These are phyloP conservation scores for Ahaetulla prasina DNA, from an alignment of 2,113 vertebrate species.

Conservation along the genomic window DNA sequence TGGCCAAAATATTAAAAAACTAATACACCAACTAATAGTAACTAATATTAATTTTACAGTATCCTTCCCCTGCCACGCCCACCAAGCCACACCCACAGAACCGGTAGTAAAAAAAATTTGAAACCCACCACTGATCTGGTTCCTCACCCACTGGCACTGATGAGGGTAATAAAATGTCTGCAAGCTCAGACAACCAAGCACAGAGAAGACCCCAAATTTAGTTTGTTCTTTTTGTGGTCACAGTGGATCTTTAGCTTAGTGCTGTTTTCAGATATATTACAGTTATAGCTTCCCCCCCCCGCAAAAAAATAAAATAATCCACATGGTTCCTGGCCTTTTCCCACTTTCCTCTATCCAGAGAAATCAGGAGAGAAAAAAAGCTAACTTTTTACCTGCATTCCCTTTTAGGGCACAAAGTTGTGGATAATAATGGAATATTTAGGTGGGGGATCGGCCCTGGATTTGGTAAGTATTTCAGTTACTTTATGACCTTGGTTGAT, in stretches of 20 bases:
- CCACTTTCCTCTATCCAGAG: background rate
- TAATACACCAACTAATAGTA: no score
- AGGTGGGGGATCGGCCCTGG: conserved; percentile 76
- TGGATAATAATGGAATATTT: conserved; percentile 83
- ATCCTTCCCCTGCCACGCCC: no score
- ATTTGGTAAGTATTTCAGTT: conserved; percentile 66
- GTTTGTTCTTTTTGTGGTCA: background rate
- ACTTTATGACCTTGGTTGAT: background rate
- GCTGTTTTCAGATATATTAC: background rate
- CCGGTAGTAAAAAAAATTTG: no score
- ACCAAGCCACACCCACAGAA: no score
- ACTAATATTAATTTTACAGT: no score
- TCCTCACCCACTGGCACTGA: background rate
- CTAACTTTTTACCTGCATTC: background rate
- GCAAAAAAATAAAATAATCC: background rate
- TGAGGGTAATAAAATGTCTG: background rate
- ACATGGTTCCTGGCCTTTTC: background rate
- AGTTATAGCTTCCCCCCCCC: background rate
- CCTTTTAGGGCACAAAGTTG: conserved; percentile 71
- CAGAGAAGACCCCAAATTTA: background rate
- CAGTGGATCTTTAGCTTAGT: background rate
- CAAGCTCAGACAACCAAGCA: background rate
- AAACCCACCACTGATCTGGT: no score
- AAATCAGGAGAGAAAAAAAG: background rate
- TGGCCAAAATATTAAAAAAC: no score